Base-by-base conservation (phyloP, 2,888 invertebrate species). In the Danaus chrysippus region DNA sequence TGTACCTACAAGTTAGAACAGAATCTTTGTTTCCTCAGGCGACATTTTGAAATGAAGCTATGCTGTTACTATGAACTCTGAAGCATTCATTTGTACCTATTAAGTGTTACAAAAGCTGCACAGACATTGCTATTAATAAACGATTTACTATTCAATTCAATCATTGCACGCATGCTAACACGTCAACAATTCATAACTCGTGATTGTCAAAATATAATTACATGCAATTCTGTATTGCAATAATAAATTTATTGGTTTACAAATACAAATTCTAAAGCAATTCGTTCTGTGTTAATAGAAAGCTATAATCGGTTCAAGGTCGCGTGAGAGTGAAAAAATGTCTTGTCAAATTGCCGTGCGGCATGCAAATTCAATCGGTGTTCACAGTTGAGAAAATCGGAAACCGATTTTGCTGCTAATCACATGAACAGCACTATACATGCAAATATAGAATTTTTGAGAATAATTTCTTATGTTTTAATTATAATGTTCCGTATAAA, bases 251-350 rank as follows among this genome's bases (percentile, higher is more conserved):
- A 46, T 46, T 13, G 46, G 46, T 46, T 46, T 46, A 46, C 46
- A n/a, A 49, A 17, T 17, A 34, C 23, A 34, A 34, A 17, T n/a
- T 49, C 17, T 17, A 17, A 49, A 49, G 23, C 43, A 56, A 57
- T 56, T 53, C 44, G 19, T 43, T 62, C 56, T 44, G 54, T 53
- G 44, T 70, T 68, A 74, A 74, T 78, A 75, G 83, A 86, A 86
- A 84, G 82, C 71, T 63, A 70, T 66, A 65, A 84, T 84, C 81
- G 81, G 86, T 77, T 71, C 87, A 88, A 87, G 88, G 88, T 82
- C 79, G 76, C 17, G 49, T n/a, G 49, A 49, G 49, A 49, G 49
- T 17, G 49, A 49, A 13, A 49, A 49, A 49, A 49, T 49, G 49
- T 17, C 49, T 10, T n/a, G 13, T 46, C 46, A 46, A 46, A 13